A percentile compares a stretch with the other conserved stretches of the same genome.
Evolutionary conservation across 2,888 invertebrate species (phyloP).

Genomic region (Pseudeuparius sepicola): DNA sequence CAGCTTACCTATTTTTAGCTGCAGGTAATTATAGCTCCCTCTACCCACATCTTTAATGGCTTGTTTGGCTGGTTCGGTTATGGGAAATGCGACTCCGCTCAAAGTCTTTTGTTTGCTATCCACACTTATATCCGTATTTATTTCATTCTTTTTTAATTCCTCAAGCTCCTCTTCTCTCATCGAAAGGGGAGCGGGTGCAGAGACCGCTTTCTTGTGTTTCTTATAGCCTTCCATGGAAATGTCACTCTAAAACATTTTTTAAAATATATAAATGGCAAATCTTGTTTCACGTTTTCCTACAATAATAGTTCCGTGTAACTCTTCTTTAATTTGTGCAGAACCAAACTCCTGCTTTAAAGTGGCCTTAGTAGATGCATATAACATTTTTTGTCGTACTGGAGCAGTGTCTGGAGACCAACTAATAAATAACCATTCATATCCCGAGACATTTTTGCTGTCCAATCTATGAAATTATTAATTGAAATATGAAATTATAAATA

Average conservation of each 20-base stretch:
- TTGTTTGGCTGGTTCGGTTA: slow-evolving; percentile 68
- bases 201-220: slow-evolving; percentile 63
- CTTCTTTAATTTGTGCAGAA: slow-evolving; percentile 85
- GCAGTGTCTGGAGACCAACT: slow-evolving; percentile 93
- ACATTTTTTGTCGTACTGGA: slow-evolving; percentile 89
- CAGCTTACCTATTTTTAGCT: slow-evolving; percentile 77
- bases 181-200: slow-evolving; percentile 85
- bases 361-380: slow-evolving; percentile 95
- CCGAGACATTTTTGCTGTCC: slow-evolving; percentile 66
- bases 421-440: slow-evolving; percentile 86
- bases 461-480: slow-evolving; percentile 42
- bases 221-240: slow-evolving; percentile 72
- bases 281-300: slow-evolving; percentile 39
- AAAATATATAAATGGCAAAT: neutral
- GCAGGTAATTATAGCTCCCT: slow-evolving; percentile 79
- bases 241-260: slow-evolving; percentile 54
- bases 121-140: slow-evolving; percentile 62
- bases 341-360: slow-evolving; percentile 96
- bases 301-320: slow-evolving; percentile 77
- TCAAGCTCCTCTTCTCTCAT: slow-evolving; percentile 76
- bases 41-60: slow-evolving; percentile 64
- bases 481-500: slow-evolving; percentile 2
- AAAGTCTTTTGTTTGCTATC: slow-evolving; percentile 83
- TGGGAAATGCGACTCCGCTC: slow-evolving; percentile 83
- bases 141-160: slow-evolving; percentile 63